These are phyloP conservation scores for Sciurus niger DNA, from an alignment of 2,113 vertebrate species.

Conservation along the genomic window DNA sequence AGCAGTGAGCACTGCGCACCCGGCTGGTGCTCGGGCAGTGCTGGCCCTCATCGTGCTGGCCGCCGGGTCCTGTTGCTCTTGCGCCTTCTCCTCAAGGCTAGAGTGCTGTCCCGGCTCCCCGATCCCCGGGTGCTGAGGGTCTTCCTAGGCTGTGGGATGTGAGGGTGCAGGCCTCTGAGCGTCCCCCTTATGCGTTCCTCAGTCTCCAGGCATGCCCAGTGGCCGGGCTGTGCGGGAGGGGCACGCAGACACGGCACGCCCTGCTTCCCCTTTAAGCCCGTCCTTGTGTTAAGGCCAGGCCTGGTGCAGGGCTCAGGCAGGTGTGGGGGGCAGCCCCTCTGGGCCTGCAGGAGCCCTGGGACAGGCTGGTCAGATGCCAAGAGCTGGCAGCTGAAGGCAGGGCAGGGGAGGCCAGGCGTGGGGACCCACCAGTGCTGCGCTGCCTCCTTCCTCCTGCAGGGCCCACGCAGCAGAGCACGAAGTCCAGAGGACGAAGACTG, in stretches of 20 bases:
- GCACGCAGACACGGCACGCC: accelerated
- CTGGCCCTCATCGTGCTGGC: neutral
- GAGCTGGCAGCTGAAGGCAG: too few relatives aligned
- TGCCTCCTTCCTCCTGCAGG: neutral
- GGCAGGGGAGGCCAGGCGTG: neutral
- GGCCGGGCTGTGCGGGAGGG: accelerated
- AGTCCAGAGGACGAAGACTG: neutral
- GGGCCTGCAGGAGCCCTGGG: neutral
- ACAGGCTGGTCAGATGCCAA: too few relatives aligned
- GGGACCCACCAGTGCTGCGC: accelerated
- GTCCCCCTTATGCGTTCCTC: accelerated
- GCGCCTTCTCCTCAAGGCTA: too few relatives aligned
- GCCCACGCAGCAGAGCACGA: too few relatives aligned
- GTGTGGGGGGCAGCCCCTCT: too few relatives aligned
- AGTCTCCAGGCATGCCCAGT: neutral
- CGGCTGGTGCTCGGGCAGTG: neutral
- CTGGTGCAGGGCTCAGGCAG: neutral
- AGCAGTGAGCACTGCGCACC: too few relatives aligned
- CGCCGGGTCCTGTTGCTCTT: neutral
- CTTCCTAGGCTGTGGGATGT: neutral
- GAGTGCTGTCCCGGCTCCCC: accelerated
- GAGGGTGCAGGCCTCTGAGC: neutral
- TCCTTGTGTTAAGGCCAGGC: neutral
- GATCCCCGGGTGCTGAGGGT: neutral
- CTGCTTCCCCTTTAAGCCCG: neutral